Evolutionary conservation across 2,113 vertebrate species (phyloP), one percentile per base, ranked within the genome.

Genomic region (Cisticola juncidis): DNA sequence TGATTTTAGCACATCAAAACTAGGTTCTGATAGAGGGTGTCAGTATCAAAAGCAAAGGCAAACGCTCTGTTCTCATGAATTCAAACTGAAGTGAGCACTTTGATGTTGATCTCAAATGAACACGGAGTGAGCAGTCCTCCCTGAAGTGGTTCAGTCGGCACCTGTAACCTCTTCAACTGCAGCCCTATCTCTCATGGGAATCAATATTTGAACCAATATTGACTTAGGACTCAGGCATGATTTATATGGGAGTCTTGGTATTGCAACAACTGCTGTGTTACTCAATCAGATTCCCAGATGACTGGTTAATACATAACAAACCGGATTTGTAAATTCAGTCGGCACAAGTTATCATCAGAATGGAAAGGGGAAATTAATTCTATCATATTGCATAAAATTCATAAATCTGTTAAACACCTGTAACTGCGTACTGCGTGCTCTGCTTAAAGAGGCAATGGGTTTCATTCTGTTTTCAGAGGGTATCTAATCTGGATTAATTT

Each of bases 281-380:
- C 96, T 97, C 95, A 96, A 95, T 48, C 45, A 10, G 69, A 70
- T 95, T 97, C 97, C 87, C 88, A 94, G 65, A 88, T 92, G 91
- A 62, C 90, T 86, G 62, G 96, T 96, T 97, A 97, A 97, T 95
- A 68, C 78, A 33, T 96, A 96, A 95, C 94, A 68, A 83, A 73
- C n/a, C 28, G 19, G 54, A 90, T 86, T 68, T 71, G 50, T 92
- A 95, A 82, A 87, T 86, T 84, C 72, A 79, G 62, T 53, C 36
- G 22, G 61, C 84, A 81, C 17, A 15, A 76, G 76, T 84, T 92
- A 66, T 58, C 70, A 50, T 53, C 73, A 60, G 69, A 92, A 61
- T 29, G 31, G 53, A 91, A 88, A 73, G 35, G 35, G 61, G 33
- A 84, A 82, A 58, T 58, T 35, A 3, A 22, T 64, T 26, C 40